Evolutionary conservation across 2,888 invertebrate genomes (phyloP).

Genomic region (Noctua fimbriata): DNA sequence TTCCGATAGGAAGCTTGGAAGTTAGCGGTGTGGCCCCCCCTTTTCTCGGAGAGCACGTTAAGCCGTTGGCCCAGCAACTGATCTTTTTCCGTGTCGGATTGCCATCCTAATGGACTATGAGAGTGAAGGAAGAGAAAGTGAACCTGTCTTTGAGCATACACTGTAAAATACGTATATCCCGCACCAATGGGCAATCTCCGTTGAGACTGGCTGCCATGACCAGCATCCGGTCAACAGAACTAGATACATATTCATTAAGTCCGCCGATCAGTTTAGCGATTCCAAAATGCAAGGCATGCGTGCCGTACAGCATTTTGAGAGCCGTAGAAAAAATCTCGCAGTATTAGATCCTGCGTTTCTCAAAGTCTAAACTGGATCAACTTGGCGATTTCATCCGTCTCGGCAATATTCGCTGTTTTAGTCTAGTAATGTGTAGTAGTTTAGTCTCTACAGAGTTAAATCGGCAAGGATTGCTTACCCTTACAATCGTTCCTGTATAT

Average conservation of each 20-base stretch:
- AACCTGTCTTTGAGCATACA: no score
- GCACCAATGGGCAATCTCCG: no score
- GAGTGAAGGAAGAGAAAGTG: no score
- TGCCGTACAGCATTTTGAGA: not conserved
- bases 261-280: not conserved
- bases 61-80: not conserved
- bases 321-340: not conserved
- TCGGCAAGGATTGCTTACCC: slow-evolving; percentile 12
- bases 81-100: no score
- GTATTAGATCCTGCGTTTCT: not conserved
- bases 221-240: no score
- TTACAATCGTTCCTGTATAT: slow-evolving; percentile 61
- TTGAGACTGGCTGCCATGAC: no score
- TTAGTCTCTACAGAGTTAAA: not conserved
- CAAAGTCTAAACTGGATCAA: not conserved
- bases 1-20: no score
- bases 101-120: no score
- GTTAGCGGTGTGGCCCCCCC: not conserved
- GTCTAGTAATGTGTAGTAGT: not conserved
- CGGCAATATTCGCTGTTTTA: not conserved
- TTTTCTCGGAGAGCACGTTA: not conserved
- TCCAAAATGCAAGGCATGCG: not conserved
- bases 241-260: not conserved
- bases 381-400: not conserved
- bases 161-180: no score